Evolutionary conservation across 2,888 invertebrate genomes (phyloP), one percentile per base, ranked within the genome.

Genomic region (Osmoderma eremita): DNA sequence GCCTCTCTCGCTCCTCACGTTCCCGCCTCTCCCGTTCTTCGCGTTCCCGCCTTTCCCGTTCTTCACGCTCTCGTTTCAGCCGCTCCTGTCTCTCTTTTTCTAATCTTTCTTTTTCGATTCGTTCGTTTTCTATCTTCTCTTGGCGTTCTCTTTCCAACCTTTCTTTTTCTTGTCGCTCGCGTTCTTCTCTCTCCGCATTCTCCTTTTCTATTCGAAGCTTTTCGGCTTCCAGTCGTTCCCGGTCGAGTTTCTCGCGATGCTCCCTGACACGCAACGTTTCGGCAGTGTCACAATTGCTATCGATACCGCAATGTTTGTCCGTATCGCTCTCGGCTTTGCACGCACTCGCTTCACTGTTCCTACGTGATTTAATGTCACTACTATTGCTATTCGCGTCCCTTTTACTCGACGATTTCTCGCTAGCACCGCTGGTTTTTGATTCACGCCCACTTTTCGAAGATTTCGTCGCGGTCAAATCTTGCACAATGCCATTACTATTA

Each of bases 1-100:
- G 79, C 76, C 82, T 83, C 70, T 86, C 85, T 76, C 81, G 83
- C 51, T 84, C 81, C 67, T 81, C 80, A 67, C 78, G 79, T 65
- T 77, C 78, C 61, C 75, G 56, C 62, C 72, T 77, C 73, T 73
- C 71, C 41, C 80, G 83, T 41, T 79, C 79, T 63, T 82, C 79
- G 72, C 84, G 84, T 30, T 86, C 84, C 56, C 82, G 20, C 20
- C 78, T 80, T 62, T 76, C 80, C 45, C 82, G 83, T 70, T 86
- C 85, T 76, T 81, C 84, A 49, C 84, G 81, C 67, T 81, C 80
- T 69, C 77, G 79, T 65, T 77, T 77, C 61, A 75, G 56, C 50
- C 72, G 76, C 72, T 73, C 71, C 50, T 79, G 79, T 67, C 75
- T 72, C 61, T 73, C 75, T 13, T 72, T 69, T 70, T 81, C 81